A percentile compares a stretch with the other conserved stretches of the same genome.
Conservation (phyloP, 1,140 invertebrate species). For the Drosophila persimilis region DNA sequence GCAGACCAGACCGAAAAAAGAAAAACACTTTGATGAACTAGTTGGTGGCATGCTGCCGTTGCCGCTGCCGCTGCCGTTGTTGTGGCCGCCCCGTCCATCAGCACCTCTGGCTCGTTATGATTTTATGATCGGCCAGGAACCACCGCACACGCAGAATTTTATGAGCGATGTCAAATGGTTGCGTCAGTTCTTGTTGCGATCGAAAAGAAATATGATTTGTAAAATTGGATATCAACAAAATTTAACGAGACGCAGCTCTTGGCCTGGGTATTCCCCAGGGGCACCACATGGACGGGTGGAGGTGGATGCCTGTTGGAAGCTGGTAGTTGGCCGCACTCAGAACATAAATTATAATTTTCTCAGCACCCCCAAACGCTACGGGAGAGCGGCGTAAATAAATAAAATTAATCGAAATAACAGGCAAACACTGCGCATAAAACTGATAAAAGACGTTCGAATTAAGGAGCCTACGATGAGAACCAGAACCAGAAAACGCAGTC, state of each 20-base stretch:
- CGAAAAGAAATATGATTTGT: conserved; percentile 73
- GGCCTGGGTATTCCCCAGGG: conserved; percentile 57
- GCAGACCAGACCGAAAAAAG: conserved; percentile 4
- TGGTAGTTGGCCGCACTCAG: conserved; percentile 44
- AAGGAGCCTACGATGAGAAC: conserved; percentile 11
- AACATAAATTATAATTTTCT: conserved; percentile 70
- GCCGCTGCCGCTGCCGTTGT: conserved; percentile 10
- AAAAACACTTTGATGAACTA: conserved; percentile 46
- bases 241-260: conserved; percentile 52
- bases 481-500: conserved; percentile 22
- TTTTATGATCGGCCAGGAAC: conserved; percentile 42
- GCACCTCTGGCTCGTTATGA: conserved; percentile 18
- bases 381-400: conserved; percentile 60
- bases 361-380: conserved; percentile 37
- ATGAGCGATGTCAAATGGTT: conserved; percentile 67
- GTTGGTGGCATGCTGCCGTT: conserved; percentile 19
- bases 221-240: conserved; percentile 64
- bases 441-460: conserved; percentile 53
- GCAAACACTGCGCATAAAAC: conserved; percentile 57
- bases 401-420: conserved; percentile 68
- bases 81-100: background rate
- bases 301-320: no score
- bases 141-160: conserved; percentile 55
- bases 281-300: background rate
- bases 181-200: conserved; percentile 64